phyloP scores from a whole-genome alignment of 2,797 vertebrate genomes.

The Myiotriccus ornatus region DNA sequence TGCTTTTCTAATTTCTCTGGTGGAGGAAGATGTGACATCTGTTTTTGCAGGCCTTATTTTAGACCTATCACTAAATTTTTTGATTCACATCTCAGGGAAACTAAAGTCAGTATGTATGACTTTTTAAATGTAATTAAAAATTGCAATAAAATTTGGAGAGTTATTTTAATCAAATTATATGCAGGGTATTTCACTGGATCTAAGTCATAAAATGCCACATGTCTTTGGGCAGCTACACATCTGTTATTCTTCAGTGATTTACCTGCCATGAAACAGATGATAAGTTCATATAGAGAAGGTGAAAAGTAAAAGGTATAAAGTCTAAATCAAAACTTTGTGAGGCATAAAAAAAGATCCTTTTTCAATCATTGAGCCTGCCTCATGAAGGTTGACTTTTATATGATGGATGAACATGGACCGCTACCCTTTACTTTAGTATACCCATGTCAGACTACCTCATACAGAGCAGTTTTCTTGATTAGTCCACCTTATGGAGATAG shows the following conservation, averaged over 20 bases:
- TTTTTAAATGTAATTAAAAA: background rate
- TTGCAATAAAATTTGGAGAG: background rate
- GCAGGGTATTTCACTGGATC: background rate
- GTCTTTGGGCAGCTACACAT: background rate
- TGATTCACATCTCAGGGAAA: background rate
- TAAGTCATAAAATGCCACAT: background rate
- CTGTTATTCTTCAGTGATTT: constrained; percentile 38
- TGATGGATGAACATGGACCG: constrained; percentile 19
- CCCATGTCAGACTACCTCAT: background rate
- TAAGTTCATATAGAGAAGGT: background rate
- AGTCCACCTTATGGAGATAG: background rate
- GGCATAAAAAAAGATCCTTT: background rate
- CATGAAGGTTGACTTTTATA: constrained; percentile 36
- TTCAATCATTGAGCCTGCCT: constrained; percentile 3
- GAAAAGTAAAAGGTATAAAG: constrained; percentile 36
- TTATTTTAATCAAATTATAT: background rate
- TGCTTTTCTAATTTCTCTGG: background rate
- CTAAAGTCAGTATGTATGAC: background rate
- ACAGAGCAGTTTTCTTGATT: background rate
- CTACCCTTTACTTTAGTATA: constrained; percentile 36
- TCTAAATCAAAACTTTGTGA: constrained; percentile 36
- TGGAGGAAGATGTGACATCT: background rate
- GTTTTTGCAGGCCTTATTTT: background rate
- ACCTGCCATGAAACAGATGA: background rate
- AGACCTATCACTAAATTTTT: background rate